These are phyloP conservation scores for Eilema depressum DNA, from an alignment of 2,888 invertebrate genomes.

Conservation along the genomic window DNA sequence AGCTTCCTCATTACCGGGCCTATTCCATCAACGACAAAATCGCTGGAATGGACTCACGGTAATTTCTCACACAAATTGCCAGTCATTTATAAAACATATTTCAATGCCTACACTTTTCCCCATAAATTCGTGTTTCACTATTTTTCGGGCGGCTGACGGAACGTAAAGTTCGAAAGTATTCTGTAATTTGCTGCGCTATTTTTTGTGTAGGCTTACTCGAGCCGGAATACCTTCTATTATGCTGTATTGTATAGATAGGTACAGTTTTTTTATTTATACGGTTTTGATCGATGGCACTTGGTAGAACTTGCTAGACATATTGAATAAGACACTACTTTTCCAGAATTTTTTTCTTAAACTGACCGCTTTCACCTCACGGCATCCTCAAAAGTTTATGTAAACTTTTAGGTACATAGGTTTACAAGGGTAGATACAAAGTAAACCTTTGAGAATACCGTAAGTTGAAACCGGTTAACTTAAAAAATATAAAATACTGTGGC, in stretches of 20 bases:
- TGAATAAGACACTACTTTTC: too few relatives aligned
- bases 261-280: too few relatives aligned
- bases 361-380: too few relatives aligned
- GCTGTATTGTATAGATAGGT: neutral
- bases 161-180: constrained; percentile 4
- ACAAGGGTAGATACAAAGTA: too few relatives aligned
- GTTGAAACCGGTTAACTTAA: too few relatives aligned
- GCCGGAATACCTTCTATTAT: neutral
- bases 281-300: too few relatives aligned
- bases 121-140: constrained; percentile 6
- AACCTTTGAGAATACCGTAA: too few relatives aligned
- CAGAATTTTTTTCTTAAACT: too few relatives aligned
- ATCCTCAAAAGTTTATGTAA: too few relatives aligned
- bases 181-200: neutral
- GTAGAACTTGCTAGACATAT: too few relatives aligned
- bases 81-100: constrained; percentile 20
- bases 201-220: neutral
- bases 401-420: too few relatives aligned
- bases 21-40: constrained; percentile 12
- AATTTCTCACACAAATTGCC: constrained; percentile 7
- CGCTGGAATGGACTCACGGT: constrained; percentile 2
- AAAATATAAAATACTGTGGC: too few relatives aligned
- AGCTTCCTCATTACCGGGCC: neutral
- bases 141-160: neutral
- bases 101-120: constrained; percentile 16